phyloP scores from a whole-genome alignment of 1,140 invertebrate species.

The Eriosoma lanigerum region DNA sequence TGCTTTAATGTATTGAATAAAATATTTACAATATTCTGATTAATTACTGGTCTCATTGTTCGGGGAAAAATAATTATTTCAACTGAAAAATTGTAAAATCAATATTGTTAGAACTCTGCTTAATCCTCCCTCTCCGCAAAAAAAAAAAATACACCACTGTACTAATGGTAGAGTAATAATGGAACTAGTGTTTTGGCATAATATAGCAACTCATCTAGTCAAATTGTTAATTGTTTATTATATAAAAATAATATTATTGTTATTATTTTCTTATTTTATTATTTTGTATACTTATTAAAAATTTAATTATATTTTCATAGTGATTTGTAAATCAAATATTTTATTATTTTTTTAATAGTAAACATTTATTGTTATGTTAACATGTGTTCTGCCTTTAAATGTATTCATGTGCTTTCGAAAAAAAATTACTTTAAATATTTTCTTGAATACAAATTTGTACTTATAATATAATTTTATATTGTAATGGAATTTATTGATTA shows the following conservation, averaged over 20 bases:
- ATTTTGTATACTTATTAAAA: neutral
- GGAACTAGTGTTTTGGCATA: neutral
- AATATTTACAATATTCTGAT: no score
- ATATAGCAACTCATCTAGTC: neutral
- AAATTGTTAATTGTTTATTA: neutral
- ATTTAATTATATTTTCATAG: slow-evolving; percentile 22
- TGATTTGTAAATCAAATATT: slow-evolving; percentile 11
- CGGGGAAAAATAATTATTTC: no score
- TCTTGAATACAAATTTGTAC: neutral
- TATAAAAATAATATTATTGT: neutral
- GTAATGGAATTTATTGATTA: neutral
- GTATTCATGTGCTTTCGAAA: neutral
- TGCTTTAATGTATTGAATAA: no score
- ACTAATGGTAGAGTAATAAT: neutral
- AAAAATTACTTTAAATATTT: neutral
- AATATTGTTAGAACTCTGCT: no score
- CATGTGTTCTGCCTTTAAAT: neutral
- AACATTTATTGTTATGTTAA: neutral
- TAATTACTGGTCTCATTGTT: no score
- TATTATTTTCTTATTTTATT: neutral
- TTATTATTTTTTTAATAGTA: slow-evolving; percentile 6
- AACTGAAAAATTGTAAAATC: no score
- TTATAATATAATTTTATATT: no score
- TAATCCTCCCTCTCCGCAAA: no score
- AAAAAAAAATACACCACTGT: no score